A percentile compares a stretch with the other conserved stretches of the same genome.
These are phyloP conservation scores for Ataeniobius toweri DNA, from an alignment of 2,797 vertebrate species.

Conservation along the genomic window DNA sequence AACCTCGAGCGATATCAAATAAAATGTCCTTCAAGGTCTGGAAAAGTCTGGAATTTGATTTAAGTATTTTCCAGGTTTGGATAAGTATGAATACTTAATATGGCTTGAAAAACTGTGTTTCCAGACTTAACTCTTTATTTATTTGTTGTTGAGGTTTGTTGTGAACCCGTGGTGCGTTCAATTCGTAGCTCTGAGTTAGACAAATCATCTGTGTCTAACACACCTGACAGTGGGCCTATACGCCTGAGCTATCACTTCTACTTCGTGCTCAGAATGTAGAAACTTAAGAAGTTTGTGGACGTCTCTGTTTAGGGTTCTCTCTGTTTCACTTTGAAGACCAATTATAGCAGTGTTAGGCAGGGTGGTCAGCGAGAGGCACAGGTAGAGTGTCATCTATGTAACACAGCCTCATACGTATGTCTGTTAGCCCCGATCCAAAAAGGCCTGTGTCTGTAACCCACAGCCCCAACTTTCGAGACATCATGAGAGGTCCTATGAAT, in stretches of 20 bases:
- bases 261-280: background rate
- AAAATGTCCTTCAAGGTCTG: background rate
- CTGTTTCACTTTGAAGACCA: constrained; percentile 22
- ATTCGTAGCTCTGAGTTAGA: background rate
- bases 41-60: background rate
- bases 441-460: constrained; percentile 53
- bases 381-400: constrained; percentile 47
- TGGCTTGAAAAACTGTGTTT: background rate
- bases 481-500: constrained; percentile 74
- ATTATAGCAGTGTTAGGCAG: constrained; percentile 52
- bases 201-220: background rate
- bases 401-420: constrained; percentile 47
- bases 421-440: constrained; percentile 63
- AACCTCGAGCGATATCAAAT: background rate
- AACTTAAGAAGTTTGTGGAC: background rate
- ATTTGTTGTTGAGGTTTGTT: too few species aligned
- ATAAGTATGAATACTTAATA: background rate
- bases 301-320: constrained; percentile 20
- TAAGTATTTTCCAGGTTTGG: background rate
- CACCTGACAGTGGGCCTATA: background rate
- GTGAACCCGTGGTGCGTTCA: too few species aligned
- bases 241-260: background rate
- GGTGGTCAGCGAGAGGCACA: constrained; percentile 35
- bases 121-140: too few species aligned
- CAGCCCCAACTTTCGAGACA: constrained; percentile 77